Evolutionary conservation across 2,888 invertebrate genomes (phyloP).

Genomic region (Plutella xylostella): DNA sequence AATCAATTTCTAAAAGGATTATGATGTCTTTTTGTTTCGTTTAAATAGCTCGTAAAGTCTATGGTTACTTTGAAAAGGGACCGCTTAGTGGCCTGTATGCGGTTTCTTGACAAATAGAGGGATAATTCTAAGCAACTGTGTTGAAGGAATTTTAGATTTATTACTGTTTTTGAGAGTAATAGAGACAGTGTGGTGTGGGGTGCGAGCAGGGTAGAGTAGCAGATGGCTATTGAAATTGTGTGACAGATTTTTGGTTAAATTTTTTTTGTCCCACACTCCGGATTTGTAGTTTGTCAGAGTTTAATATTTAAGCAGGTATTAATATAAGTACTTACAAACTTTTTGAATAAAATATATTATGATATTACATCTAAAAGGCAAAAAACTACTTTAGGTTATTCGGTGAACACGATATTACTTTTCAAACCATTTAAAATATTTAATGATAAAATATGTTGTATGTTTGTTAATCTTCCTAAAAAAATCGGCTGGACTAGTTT

Average conservation of each 20-base stretch:
- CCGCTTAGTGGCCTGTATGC: slow-evolving; percentile 21
- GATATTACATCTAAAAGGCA: too few species aligned
- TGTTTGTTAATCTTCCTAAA: too few species aligned
- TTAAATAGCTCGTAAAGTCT: slow-evolving; percentile 25
- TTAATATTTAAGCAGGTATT: too few species aligned
- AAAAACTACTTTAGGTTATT: too few species aligned
- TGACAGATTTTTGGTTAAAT: neutral
- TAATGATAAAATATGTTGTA: too few species aligned
- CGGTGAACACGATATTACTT: too few species aligned
- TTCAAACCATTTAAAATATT: too few species aligned
- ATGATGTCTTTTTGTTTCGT: slow-evolving; percentile 40
- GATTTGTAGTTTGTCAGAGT: too few species aligned
- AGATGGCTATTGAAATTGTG: neutral
- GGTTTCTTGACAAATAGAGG: slow-evolving; percentile 35
- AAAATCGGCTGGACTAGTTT: too few species aligned
- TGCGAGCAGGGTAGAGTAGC: too few species aligned
- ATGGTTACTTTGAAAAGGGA: slow-evolving; percentile 28
- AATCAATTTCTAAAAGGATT: slow-evolving; percentile 47
- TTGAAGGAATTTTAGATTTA: slow-evolving; percentile 40
- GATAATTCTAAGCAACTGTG: slow-evolving; percentile 27
- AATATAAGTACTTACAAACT: too few species aligned
- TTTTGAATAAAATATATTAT: too few species aligned
- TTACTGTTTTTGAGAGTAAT: slow-evolving; percentile 16
- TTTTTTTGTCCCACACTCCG: neutral
- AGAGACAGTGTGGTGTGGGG: neutral